These are phyloP conservation scores for Drosophila subpulchrella DNA, from an alignment of 1,140 invertebrate genomes.

Conservation along the genomic window DNA sequence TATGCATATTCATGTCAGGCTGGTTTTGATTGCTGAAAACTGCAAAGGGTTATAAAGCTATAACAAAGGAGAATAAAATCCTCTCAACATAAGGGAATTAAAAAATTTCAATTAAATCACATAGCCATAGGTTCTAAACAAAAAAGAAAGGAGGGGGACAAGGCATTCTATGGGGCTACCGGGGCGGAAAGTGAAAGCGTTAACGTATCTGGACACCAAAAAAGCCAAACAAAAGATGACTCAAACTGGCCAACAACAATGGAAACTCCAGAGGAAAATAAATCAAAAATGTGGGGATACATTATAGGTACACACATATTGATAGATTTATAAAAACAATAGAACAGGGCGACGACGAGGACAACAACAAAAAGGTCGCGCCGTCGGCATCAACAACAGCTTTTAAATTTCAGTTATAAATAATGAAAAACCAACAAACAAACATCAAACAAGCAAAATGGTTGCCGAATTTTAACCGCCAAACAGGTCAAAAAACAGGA, in stretches of 20 bases:
- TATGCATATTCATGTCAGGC: neutral
- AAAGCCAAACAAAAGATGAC: constrained; percentile 12
- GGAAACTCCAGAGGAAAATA: constrained; percentile 10
- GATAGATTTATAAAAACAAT: constrained; percentile 16
- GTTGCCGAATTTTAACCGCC: neutral
- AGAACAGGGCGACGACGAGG: neutral
- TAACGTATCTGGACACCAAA: constrained; percentile 24
- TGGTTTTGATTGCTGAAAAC: constrained; percentile 3
- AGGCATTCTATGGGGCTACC: neutral
- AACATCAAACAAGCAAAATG: constrained; percentile 35
- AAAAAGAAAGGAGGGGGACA: neutral
- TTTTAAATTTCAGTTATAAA: constrained; percentile 36
- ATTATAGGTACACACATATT: neutral
- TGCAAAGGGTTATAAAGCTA: neutral
- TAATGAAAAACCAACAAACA: constrained; percentile 59
- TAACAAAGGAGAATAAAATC: neutral
- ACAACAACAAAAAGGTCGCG: constrained; percentile 13
- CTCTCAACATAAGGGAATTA: neutral
- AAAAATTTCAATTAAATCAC: constrained; percentile 4
- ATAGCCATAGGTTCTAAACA: neutral
- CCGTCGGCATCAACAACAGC: constrained; percentile 11
- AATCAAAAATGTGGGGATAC: neutral
- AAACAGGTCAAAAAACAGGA: constrained; percentile 9
- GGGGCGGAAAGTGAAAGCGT: constrained; percentile 24
- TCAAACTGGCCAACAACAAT: constrained; percentile 9